Conservation (phyloP, 1,140 invertebrate genomes). For the Drosophila orosa region DNA sequence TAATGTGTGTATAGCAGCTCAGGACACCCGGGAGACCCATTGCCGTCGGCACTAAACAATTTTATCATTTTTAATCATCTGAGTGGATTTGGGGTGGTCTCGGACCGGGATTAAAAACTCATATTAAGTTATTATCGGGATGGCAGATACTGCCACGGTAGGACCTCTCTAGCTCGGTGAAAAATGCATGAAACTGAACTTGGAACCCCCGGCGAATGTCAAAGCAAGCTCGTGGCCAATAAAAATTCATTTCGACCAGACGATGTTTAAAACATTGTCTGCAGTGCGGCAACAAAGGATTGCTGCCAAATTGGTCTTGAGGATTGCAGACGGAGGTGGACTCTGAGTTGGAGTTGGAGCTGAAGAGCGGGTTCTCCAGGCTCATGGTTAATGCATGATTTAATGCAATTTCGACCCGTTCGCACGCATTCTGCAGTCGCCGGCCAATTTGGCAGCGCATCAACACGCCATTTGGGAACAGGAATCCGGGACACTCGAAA, state of each 20-base stretch:
- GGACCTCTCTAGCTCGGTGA: constrained; percentile 12
- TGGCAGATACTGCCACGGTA: constrained; percentile 17
- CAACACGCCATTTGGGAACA: constrained; percentile 75
- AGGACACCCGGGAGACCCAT: constrained; percentile 76
- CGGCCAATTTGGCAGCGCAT: constrained; percentile 79
- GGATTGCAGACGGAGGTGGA: constrained; percentile 2
- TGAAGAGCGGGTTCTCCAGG: constrained; percentile 10
- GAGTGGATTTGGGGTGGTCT: constrained; percentile 66
- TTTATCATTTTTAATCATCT: constrained; percentile 84
- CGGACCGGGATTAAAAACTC: constrained; percentile 78
- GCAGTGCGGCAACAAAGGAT: constrained; percentile 64
- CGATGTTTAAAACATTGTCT: constrained; percentile 74
- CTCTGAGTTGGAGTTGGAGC: not conserved
- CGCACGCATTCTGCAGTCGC: constrained; percentile 65
- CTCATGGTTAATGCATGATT: constrained; percentile 83
- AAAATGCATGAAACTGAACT: constrained; percentile 48
- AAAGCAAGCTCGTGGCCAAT: constrained; percentile 53
- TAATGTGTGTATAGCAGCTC: constrained; percentile 84
- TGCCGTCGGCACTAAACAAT: constrained; percentile 79
- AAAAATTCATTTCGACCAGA: constrained; percentile 73
- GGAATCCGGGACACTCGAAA: constrained; percentile 8
- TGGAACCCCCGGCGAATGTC: constrained; percentile 12
- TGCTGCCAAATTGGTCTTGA: constrained; percentile 72
- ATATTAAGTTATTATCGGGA: constrained; percentile 84
- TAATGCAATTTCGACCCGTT: constrained; percentile 70